Base-by-base conservation (phyloP, 2,113 vertebrate genomes). In the Forbesichthys papilliferus region DNA sequence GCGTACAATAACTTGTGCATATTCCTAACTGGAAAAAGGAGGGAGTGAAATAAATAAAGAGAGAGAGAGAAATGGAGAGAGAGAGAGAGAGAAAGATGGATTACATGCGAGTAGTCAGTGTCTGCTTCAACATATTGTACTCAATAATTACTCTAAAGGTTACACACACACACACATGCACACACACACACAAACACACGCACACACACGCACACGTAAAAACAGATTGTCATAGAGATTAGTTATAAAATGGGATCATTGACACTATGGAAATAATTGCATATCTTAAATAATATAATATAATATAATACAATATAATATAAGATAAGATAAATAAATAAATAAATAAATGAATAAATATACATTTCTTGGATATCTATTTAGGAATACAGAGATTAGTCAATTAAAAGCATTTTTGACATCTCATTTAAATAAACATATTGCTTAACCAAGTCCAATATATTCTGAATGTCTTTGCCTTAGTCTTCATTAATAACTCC, bases 1-100 rank as follows among this genome's bases (percentile, higher is more conserved):
- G 76, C 77, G 71, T 72, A 77, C 64, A 66, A 52, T 66, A 61
- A 74, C 36, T 76, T 54, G 5, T 7, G 51, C 64, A 70, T 78
- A 71, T 68, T 71, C 67, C 62, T 57, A 65, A 64, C 68, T 57
- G 54, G 5, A 71, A 70, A 46, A 63, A 53, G 33, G 13, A 0
- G 7, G 57, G 13, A 48, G 56, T 51, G 58, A 79, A 69, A 60
- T 53, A 48, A 66, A 61, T 65, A 64, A 64, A 75, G 72, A 20
- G 65, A 20, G 42, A 18, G 42, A 13, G 33, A 59, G 46, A 5
- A 3, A 14, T 47, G 64, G 53, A 66, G 51, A 55, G 20, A 68
- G 53, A 84, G 68, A 11, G 54, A 55, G 11, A 55, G 54, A 55
- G 54, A 55, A 0, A 58, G 20, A 58, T 20, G 33, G 54, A 33